phyloP scores from a whole-genome alignment of 2,113 vertebrate species.

The Vidua chalybeata region DNA sequence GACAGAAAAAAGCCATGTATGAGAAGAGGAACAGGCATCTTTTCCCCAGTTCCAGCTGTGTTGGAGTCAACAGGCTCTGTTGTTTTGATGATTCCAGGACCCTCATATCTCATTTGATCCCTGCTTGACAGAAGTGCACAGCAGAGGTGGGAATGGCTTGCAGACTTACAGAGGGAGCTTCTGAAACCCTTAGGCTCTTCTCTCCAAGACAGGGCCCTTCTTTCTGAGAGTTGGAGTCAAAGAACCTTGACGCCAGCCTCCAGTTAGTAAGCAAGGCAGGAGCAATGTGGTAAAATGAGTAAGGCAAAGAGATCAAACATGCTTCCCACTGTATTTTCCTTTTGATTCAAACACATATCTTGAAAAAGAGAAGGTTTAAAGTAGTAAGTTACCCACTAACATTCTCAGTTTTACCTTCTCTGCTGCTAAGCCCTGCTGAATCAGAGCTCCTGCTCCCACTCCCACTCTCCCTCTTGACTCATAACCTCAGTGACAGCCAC shows the following conservation, averaged over 20 bases:
- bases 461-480: neutral
- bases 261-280: neutral
- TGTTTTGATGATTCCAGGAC: slow-evolving; percentile 34
- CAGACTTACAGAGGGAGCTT: neutral
- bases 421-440: slow-evolving; percentile 6
- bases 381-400: neutral
- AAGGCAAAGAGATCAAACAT: neutral
- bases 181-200: neutral
- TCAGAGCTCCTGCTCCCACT: neutral
- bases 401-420: neutral
- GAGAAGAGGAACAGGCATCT: neutral
- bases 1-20: neutral
- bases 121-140: neutral
- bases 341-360: neutral
- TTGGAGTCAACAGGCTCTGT: neutral
- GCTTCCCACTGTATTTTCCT: neutral
- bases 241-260: neutral
- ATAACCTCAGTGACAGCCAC: slow-evolving; percentile 2
- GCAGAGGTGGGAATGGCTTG: neutral
- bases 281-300: neutral
- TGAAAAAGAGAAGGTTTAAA: neutral
- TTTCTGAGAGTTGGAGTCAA: neutral
- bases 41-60: slow-evolving; percentile 21
- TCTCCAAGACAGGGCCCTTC: neutral
- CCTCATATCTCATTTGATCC: neutral